These are phyloP conservation scores for Poeciliopsis infans DNA, from an alignment of 2,797 vertebrate species.

Conservation along the genomic window DNA sequence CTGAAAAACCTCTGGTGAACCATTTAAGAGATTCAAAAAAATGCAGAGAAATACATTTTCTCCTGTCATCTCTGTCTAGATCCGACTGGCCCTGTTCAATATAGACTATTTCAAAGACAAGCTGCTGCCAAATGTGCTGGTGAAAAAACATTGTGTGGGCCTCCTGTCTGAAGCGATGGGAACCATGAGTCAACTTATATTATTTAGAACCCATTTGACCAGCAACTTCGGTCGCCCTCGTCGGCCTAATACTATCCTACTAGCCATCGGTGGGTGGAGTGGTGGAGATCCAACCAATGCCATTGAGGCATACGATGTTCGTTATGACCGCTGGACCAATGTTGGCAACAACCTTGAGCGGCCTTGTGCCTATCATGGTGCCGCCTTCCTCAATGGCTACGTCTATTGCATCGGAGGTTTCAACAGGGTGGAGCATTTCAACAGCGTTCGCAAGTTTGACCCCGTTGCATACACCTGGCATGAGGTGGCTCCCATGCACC, in stretches of 20 bases:
- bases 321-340: slow-evolving; percentile 78
- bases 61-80: not conserved
- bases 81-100: not conserved
- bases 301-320: slow-evolving; percentile 82
- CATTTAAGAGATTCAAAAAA: too few species aligned
- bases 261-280: slow-evolving; percentile 87
- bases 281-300: slow-evolving; percentile 72
- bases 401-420: slow-evolving; percentile 80
- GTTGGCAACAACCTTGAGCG: slow-evolving; percentile 72
- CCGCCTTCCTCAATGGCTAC: slow-evolving; percentile 70
- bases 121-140: not conserved
- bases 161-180: not conserved
- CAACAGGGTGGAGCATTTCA: slow-evolving; percentile 80
- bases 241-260: slow-evolving; percentile 80
- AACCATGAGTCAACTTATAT: too few species aligned
- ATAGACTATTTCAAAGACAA: not conserved
- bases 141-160: not conserved
- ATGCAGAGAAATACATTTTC: not conserved
- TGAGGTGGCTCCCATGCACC: slow-evolving; percentile 85
- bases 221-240: slow-evolving; percentile 75
- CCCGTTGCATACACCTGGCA: slow-evolving; percentile 79
- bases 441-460: slow-evolving; percentile 81
- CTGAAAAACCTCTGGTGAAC: too few species aligned
- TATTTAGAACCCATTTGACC: not conserved
- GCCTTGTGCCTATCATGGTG: slow-evolving; percentile 82